These are phyloP conservation scores for Eueremaeus valkanovi DNA, from an alignment of 2,888 invertebrate species.

Conservation along the genomic window DNA sequence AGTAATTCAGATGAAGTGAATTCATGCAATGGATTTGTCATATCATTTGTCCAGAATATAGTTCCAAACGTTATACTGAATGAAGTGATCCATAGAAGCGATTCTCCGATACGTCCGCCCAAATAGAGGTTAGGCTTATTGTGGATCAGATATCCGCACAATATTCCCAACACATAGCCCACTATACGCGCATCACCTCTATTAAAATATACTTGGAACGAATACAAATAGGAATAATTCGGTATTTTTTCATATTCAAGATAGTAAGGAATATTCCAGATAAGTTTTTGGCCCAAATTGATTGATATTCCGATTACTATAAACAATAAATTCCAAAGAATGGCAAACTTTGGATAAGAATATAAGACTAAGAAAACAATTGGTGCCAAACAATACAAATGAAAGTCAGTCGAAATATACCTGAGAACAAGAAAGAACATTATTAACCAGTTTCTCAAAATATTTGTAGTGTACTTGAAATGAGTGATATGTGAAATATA, in stretches of 20 bases:
- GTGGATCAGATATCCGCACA: slow-evolving; percentile 33
- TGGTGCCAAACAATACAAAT: not conserved
- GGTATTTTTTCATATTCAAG: not conserved
- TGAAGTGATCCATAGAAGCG: slow-evolving; percentile 6
- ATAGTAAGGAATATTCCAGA: not conserved
- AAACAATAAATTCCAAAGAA: not conserved
- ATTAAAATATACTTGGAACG: not conserved
- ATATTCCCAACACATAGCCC: slow-evolving; percentile 25
- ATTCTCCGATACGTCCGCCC: slow-evolving; percentile 23
- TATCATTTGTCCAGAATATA: slow-evolving; percentile 20
- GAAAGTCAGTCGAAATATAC: not conserved
- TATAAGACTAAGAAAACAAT: not conserved
- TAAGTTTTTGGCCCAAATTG: not conserved
- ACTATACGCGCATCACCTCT: not conserved
- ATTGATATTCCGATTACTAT: not conserved
- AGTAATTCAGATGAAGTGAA: not conserved
- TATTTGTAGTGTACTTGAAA: no score
- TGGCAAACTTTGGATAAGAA: not conserved
- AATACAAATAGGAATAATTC: not conserved
- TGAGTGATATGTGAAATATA: no score
- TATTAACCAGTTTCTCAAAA: no score
- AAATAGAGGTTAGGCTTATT: slow-evolving; percentile 18
- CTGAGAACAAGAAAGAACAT: not conserved
- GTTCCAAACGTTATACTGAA: not conserved
- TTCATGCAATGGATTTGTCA: not conserved